phyloP scores from a whole-genome alignment of 53 echinoderm and acorn worm genomes.

The Zoroaster sp. region DNA sequence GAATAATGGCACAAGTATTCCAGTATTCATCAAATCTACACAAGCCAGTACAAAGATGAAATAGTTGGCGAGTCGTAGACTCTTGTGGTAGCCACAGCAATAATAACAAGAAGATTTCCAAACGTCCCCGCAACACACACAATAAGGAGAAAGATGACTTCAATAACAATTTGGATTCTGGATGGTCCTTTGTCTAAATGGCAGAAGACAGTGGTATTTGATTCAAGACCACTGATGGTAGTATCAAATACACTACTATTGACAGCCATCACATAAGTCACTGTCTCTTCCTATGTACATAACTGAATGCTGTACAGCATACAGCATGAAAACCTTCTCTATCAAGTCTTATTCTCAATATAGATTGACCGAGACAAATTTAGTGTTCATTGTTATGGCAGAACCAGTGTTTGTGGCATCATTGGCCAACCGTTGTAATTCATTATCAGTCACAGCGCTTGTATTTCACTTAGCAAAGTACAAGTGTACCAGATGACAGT shows the following conservation, averaged over 20 bases:
- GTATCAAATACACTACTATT: neutral
- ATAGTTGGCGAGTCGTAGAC: slow-evolving; percentile 73
- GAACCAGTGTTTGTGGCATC: no score
- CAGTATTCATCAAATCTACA: slow-evolving; percentile 70
- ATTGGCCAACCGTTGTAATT: no score
- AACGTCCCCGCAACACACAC: slow-evolving; percentile 70
- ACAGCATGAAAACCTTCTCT: no score
- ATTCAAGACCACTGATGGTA: neutral
- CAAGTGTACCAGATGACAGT: no score
- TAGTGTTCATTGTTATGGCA: no score
- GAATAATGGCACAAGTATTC: slow-evolving; percentile 65
- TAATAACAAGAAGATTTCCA: slow-evolving; percentile 85
- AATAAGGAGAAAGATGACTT: slow-evolving; percentile 61
- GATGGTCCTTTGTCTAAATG: neutral
- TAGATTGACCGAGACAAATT: no score
- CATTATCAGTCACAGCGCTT: no score
- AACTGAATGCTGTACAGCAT: no score
- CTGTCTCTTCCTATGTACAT: no score
- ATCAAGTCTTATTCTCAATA: no score
- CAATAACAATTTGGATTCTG: slow-evolving; percentile 17
- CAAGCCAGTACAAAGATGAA: slow-evolving; percentile 76
- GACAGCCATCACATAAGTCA: neutral
- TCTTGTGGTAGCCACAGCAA: slow-evolving; percentile 66
- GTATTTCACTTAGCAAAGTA: no score
- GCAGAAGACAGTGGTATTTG: neutral